Base-by-base conservation (phyloP, 1,140 invertebrate genomes). In the Neotoxoptera formosana region DNA sequence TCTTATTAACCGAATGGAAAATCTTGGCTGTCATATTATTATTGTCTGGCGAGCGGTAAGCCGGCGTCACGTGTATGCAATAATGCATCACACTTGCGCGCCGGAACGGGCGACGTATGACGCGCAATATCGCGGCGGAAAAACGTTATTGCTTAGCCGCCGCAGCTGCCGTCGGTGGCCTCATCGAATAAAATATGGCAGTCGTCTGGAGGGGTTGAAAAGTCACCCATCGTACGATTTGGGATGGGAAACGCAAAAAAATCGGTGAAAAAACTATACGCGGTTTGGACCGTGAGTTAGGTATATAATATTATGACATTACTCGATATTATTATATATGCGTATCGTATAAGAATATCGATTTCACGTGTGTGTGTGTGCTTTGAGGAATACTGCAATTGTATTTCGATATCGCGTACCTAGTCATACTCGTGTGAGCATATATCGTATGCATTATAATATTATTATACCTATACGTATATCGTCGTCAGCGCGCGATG, bases 21-120 rank as follows among this genome's bases (percentile, higher is more conserved):
- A 76, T 76, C n/a, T n/a, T 76, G 86, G 47, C 8, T 34, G 86
- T 25, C 86, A 34, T n/a, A n/a, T n/a, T n/a, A n/a, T n/a, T n/a
- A n/a, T 88, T 60, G 51, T 60, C 51, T 30, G 88, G 20, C 7
- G 41, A 41, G 41, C 30, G 41, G 45, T 81, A 81, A 81, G 90
- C 41, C 67, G 90, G 90, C 90, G 90, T 48, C 48, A 21, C 45
- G 90, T 34, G 30, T 92, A 92, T 83, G 67, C 90, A 92, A 92
- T 91, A 91, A 60, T 11, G 45, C n/a, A 76, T 76, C 60, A 81
- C 89, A 76, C 56, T 56, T 67, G 89, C 34, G 89, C 8, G 9
- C 51, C 53, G 41, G 7, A 86, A 86, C 87, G 48, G 23, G 53
- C n/a, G 20, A 76, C 34, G 88, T 41, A 41, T 25, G 25, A 87